Conservation (phyloP, 2,113 vertebrate genomes). For the Gracilinanus agilis region DNA sequence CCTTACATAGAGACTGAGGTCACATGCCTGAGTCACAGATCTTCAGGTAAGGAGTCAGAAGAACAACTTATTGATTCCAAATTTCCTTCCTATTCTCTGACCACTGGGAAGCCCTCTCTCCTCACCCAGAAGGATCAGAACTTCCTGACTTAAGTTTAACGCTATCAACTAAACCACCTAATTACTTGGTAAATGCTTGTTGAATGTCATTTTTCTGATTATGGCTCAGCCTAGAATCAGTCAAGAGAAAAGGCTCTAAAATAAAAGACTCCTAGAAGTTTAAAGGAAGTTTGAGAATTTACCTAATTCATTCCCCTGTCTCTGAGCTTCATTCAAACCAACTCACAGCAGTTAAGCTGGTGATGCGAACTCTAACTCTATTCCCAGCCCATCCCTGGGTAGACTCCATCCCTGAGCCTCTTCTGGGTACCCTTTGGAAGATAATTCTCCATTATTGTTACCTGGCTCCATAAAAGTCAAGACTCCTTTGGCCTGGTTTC, state of each 20-base stretch:
- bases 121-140: background rate
- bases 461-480: constrained; percentile 91
- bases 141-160: background rate
- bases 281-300: background rate
- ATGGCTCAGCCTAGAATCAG: background rate
- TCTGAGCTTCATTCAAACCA: background rate
- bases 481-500: constrained; percentile 88
- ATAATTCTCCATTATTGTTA: constrained; percentile 74
- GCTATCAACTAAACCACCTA: background rate
- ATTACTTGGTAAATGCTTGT: background rate
- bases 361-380: background rate
- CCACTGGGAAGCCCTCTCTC: background rate
- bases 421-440: background rate
- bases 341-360: background rate
- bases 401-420: background rate
- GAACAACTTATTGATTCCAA: background rate
- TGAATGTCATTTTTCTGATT: background rate
- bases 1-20: background rate
- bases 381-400: background rate
- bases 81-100: background rate
- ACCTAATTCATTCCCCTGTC: background rate
- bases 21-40: background rate
- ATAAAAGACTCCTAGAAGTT: background rate
- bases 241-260: background rate
- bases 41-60: background rate